Base-by-base conservation (phyloP, 2,888 invertebrate genomes). In the Drosophila borealis region DNA sequence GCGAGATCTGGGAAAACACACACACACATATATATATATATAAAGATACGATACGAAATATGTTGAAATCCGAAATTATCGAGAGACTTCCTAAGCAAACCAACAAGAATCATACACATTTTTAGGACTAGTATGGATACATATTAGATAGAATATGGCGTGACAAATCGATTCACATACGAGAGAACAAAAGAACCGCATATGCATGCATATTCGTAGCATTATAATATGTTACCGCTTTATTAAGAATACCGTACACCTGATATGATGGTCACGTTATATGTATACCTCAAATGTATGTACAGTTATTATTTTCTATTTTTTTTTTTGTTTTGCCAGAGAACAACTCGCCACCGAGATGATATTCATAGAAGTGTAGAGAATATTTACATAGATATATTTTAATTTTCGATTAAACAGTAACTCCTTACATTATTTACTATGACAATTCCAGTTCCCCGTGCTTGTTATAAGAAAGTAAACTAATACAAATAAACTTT, bases 261-360 rank as follows among this genome's bases (percentile, higher is more conserved):
- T 78, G 74, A 63, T 56, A 45, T 77, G 74, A 56, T 73, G 78
- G 78, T 75, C 79, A 69, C 74, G 59, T 67, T 69, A 60, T 71
- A 83, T 69, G 57, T 71, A 83, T 80, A 83, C 75, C 69, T 82
- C 79, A 80, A 82, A 85, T 88, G 82, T 81, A 84, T 74, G 74
- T 87, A 78, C 78, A 63, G 70, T 74, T 87, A 78, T 88, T 76
- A 69, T 64, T 81, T 73, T 79, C 64, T 75, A n/a, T 36, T n/a
- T 6, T 34, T 53, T 14, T 36, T 51, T 46, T 56, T 66, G 49
- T 74, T 83, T 69, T 70, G 73, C 74, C 67, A 86, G 87, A 88
- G 83, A 88, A 86, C 70, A 86, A 86, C 89, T 83, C 89, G 82
- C 87, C 83, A 83, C 87, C 84, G 82, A 83, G 82, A 86, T 83